Base-by-base conservation (phyloP, 2,888 invertebrate genomes). In the Lasioglossum marginatum region DNA sequence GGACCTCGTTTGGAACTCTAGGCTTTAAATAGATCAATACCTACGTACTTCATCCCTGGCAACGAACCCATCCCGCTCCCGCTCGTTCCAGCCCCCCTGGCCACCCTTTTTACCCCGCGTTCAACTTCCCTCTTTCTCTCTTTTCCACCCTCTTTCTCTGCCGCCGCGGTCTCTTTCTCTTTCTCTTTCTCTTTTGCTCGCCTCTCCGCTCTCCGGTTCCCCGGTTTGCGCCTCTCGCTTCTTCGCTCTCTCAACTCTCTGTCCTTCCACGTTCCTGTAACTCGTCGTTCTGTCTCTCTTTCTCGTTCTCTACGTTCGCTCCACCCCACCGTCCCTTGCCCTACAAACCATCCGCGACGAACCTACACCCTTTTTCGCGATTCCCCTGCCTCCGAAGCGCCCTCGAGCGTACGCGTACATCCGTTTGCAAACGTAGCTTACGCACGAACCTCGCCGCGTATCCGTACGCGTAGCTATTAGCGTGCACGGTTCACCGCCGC, bases 1-100 rank as follows among this genome's bases (percentile, higher is more conserved):
- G 94, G 95, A 95, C 94, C 95, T 95, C 95, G 95, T 95, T 95
- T 95, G 95, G 94, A 95, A 94, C 94, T 95, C 94, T 94, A 95
- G 94, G 95, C 95, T 94, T 95, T 94, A 94, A 95, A 95, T 94
- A 95, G 94, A 95, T 95, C 95, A 95, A 95, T 95, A 95, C 94
- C 93, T 93, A 94, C 94, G 93, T 93, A 94, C 94, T 94, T 94
- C 93, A 94, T 94, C 94, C 94, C 94, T 94, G 94, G 94, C 95
- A 95, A 95, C 95, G 94, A 94, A 94, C 94, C 93, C 94, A 93
- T 92, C 93, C 92, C 88, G 91, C 91, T 91, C 90, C 88, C 91
- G 90, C 90, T 88, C 92, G 89, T 88, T 92, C 92, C 92, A 83
- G 81, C 85, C 92, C 93, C 68, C 91, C 89, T 88, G 83, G 90